A percentile compares a stretch with the other conserved stretches of the same genome.
These are phyloP conservation scores for Otolemur crassicaudatus DNA, from an alignment of 2,797 vertebrate genomes.

Conservation along the genomic window DNA sequence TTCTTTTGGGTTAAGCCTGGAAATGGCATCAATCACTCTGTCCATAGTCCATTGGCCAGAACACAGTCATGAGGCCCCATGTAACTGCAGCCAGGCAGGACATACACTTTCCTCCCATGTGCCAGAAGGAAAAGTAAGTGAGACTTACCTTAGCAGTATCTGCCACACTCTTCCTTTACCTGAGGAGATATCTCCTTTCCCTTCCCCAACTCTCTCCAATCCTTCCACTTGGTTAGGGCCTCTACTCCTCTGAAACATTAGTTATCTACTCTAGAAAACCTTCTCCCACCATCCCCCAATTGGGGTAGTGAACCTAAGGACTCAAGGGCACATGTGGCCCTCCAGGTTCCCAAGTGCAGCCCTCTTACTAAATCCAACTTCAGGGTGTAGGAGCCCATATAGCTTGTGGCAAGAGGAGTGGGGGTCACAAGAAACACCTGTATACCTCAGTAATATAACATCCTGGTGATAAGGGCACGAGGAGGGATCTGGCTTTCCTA, in stretches of 20 bases:
- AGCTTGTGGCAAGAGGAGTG: no score
- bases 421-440: no score
- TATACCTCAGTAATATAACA: no score
- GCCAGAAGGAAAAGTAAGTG: background rate
- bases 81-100: background rate
- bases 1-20: background rate
- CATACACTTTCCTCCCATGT: background rate
- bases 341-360: no score
- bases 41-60: background rate
- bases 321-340: no score
- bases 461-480: no score
- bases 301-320: no score
- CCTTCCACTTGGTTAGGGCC: background rate
- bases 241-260: background rate
- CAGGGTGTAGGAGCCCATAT: no score
- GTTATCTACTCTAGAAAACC: background rate
- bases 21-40: background rate
- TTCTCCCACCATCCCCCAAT: background rate
- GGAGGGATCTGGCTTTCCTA: no score
- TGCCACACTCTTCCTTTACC: background rate
- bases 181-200: background rate
- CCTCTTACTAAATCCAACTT: no score
- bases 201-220: background rate
- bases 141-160: background rate
- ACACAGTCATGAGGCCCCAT: background rate